Percentiles rank a stretch among this genome's conserved stretches.
Conservation (phyloP, 2,888 invertebrate genomes). For the Coenonympha arcania region DNA sequence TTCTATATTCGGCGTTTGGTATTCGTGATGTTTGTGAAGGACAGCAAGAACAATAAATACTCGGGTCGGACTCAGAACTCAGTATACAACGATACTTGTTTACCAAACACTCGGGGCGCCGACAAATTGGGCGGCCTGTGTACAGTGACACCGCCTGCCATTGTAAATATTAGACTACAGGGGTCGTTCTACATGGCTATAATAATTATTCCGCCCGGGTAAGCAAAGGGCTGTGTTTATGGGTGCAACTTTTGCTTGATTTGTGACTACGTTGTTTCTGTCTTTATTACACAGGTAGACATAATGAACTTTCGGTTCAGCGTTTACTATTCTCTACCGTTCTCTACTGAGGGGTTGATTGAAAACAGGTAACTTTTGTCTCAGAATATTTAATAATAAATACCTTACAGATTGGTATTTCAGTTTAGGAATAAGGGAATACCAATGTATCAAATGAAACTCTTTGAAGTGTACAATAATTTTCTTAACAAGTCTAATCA, state of each 20-base stretch:
- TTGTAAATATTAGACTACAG: slow-evolving; percentile 20
- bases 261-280: background rate
- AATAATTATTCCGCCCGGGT: slow-evolving; percentile 18
- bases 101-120: slow-evolving; percentile 42
- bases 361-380: no score
- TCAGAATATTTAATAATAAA: no score
- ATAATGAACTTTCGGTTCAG: no score
- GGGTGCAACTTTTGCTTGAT: slow-evolving; percentile 12
- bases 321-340: no score
- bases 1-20: slow-evolving; percentile 1
- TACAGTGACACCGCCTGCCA: slow-evolving; percentile 17
- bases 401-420: background rate
- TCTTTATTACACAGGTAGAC: background rate
- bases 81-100: slow-evolving; percentile 37
- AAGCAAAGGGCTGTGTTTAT: slow-evolving; percentile 9
- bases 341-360: no score
- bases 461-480: no score
- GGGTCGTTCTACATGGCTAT: slow-evolving; percentile 14
- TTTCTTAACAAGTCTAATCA: no score
- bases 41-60: slow-evolving; percentile 42
- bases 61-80: slow-evolving; percentile 23
- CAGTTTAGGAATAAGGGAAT: no score
- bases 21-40: slow-evolving; percentile 25
- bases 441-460: no score
- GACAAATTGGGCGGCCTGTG: slow-evolving; percentile 43